Conservation (phyloP, 2,797 vertebrate species). For the Periophthalmus magnuspinnatus region DNA sequence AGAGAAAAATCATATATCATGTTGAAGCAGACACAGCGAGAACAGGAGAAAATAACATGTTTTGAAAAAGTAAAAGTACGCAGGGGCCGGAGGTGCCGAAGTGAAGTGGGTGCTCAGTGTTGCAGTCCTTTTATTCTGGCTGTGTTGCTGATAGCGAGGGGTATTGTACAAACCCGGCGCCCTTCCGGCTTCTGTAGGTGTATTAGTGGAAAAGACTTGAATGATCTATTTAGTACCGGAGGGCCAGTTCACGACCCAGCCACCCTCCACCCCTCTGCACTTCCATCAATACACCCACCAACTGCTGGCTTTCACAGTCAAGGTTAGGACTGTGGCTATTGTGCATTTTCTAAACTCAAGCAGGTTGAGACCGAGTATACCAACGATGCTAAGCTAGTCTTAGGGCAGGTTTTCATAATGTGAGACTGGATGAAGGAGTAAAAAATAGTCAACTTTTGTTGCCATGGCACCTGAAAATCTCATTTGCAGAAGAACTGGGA, state of each 20-base stretch:
- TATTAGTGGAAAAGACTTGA: constrained; percentile 69
- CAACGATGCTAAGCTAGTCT: constrained; percentile 27
- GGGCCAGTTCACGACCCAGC: constrained; percentile 62
- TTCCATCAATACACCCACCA: constrained; percentile 57
- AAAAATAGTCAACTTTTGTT: constrained; percentile 40
- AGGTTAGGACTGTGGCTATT: constrained; percentile 57
- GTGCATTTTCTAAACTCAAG: constrained; percentile 52
- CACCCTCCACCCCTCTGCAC: constrained; percentile 52
- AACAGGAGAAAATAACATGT: constrained; percentile 52
- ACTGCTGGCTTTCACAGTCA: constrained; percentile 49
- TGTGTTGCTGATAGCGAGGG: constrained; percentile 61
- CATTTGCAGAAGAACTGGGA: constrained; percentile 32
- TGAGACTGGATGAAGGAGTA: constrained; percentile 1
- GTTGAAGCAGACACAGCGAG: constrained; percentile 1
- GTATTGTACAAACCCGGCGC: constrained; percentile 54
- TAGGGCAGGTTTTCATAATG: constrained; percentile 39
- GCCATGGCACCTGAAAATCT: constrained; percentile 50
- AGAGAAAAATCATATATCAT: constrained; percentile 51
- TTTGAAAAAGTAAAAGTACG: constrained; percentile 51
- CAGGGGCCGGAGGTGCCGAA: constrained; percentile 40
- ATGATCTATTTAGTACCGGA: constrained; percentile 72
- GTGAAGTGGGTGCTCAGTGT: constrained; percentile 35
- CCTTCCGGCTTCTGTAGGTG: constrained; percentile 50
- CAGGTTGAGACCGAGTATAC: constrained; percentile 30
- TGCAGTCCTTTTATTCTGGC: constrained; percentile 56